phyloP scores from a whole-genome alignment of 2,888 invertebrate species.

The Petrolisthes cinctipes region DNA sequence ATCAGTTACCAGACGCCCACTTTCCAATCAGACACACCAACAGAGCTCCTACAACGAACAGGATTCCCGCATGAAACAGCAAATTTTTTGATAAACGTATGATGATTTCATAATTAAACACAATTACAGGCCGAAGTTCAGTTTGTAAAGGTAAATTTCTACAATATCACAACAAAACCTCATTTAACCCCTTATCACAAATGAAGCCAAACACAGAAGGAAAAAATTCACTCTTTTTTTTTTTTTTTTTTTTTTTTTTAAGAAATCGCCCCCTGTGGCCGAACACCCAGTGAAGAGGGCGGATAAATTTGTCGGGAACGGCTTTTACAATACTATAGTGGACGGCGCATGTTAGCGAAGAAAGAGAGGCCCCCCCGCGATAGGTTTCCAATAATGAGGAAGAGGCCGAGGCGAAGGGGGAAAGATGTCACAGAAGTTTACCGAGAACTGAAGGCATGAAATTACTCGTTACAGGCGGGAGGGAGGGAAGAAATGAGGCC shows the following conservation, averaged over 20 bases:
- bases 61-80: too few species aligned
- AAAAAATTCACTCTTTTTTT: not conserved
- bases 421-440: conserved; percentile 38
- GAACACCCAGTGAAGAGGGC: not conserved
- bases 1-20: too few species aligned
- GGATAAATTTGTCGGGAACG: conserved; percentile 10
- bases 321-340: conserved; percentile 22
- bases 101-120: too few species aligned
- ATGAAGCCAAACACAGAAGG: too few species aligned
- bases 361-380: conserved; percentile 15
- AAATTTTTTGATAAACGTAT: too few species aligned
- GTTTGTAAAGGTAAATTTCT: too few species aligned
- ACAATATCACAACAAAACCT: too few species aligned
- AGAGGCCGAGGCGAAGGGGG: conserved; percentile 6
- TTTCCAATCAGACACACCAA: too few species aligned
- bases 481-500: conserved; percentile 6
- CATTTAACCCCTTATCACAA: too few species aligned
- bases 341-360: conserved; percentile 35
- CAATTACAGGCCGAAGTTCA: too few species aligned
- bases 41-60: too few species aligned
- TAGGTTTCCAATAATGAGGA: conserved; percentile 40
- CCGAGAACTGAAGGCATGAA: conserved; percentile 23
- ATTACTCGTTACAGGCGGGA: conserved; percentile 30
- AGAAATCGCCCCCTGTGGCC: not conserved
- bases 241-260: not conserved